A percentile compares a stretch with the other conserved stretches of the same genome.
phyloP scores from a whole-genome alignment of 53 echinoderm and acorn worm genomes.

The Crossaster papposus region DNA sequence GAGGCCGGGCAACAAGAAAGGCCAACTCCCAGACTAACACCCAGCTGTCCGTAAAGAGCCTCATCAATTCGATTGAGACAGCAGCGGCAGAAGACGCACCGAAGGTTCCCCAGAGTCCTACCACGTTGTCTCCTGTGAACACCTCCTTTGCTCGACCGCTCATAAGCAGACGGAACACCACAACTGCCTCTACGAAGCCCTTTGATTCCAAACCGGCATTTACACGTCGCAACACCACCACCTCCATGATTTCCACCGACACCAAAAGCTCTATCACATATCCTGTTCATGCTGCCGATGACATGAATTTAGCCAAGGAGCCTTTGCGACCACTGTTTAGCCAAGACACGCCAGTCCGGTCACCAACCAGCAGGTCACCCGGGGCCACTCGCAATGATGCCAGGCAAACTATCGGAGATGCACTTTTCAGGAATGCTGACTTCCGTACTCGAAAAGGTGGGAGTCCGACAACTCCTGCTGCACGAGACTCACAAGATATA shows the following conservation, averaged over 20 bases:
- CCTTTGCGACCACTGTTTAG: conserved; percentile 39
- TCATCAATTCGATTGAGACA: conserved; percentile 87
- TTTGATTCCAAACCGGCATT: conserved; percentile 71
- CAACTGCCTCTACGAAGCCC: conserved; percentile 71
- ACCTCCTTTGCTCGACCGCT: conserved; percentile 23
- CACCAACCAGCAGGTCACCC: conserved; percentile 60
- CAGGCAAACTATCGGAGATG: conserved; percentile 86
- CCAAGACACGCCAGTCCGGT: conserved; percentile 32
- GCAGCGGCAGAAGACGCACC: conserved; percentile 77
- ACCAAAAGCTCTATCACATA: conserved; percentile 3
- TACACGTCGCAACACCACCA: conserved; percentile 73
- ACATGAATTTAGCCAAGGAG: conserved; percentile 51
- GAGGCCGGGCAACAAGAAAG: conserved; percentile 62
- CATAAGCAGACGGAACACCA: conserved; percentile 75
- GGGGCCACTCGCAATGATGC: conserved; percentile 77
- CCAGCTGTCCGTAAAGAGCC: conserved; percentile 83
- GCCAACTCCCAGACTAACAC: conserved; percentile 51
- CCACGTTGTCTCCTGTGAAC: conserved; percentile 45
- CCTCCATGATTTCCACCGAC: conserved; percentile 64
- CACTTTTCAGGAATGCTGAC: conserved; percentile 77
- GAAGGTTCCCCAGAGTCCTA: conserved; percentile 72
- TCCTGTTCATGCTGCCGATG: conserved; percentile 29
- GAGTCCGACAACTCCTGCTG: conserved; percentile 35
- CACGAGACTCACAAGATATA: conserved; percentile 44
- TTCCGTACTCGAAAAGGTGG: conserved; percentile 68